These are phyloP conservation scores for Pteruthius melanotis DNA, from an alignment of 2,113 vertebrate genomes.

Conservation along the genomic window DNA sequence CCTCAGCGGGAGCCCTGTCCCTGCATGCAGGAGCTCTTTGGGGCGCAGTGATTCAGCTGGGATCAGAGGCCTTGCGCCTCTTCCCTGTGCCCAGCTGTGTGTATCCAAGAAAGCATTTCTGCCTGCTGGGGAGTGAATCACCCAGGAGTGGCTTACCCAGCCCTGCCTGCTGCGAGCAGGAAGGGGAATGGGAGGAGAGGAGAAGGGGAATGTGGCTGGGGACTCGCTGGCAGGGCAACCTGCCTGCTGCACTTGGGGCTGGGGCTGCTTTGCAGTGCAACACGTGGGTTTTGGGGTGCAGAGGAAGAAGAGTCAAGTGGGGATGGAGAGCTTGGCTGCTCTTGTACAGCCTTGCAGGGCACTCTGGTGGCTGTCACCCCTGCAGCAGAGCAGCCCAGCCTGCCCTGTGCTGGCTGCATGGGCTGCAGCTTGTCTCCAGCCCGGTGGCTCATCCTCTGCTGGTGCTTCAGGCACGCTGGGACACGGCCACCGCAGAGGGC, in stretches of 20 bases:
- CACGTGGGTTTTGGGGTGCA: rapidly evolving
- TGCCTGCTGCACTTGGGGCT: background rate
- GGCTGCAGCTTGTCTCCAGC: background rate
- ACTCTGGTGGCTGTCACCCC: background rate
- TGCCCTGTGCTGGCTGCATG: background rate
- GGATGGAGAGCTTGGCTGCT: background rate
- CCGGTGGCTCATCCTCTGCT: background rate
- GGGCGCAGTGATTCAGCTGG: constrained; percentile 42
- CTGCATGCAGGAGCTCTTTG: constrained; percentile 31
- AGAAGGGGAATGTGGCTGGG: background rate
- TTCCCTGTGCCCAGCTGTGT: constrained; percentile 36
- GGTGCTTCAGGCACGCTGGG: background rate
- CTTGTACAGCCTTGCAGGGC: background rate
- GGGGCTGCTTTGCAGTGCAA: background rate
- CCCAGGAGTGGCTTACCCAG: constrained; percentile 53
- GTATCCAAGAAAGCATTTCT: constrained; percentile 51
- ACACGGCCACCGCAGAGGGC: background rate
- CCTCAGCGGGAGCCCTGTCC: background rate
- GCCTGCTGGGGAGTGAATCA: constrained; percentile 60
- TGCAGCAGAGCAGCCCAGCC: background rate
- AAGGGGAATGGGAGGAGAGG: background rate
- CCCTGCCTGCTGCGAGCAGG: background rate
- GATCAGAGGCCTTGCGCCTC: constrained; percentile 14
- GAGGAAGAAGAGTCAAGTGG: background rate
- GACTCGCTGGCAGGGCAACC: background rate